Base-by-base conservation (phyloP, 2,888 invertebrate genomes). In the Ophonus ardosiacus region DNA sequence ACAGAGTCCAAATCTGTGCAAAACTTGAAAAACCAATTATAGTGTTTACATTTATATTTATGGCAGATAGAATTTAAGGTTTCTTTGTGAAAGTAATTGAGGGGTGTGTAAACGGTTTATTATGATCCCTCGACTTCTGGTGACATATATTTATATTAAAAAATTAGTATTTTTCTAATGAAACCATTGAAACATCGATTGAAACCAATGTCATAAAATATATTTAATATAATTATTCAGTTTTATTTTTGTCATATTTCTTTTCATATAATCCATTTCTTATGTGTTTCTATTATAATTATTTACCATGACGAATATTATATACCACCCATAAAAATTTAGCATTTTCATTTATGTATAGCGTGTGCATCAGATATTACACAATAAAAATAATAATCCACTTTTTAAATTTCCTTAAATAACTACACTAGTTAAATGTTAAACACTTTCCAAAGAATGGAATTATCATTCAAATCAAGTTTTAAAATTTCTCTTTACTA, bases 401-500 rank as follows among this genome's bases (percentile, higher is more conserved):
- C 13, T n/a, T 68, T 68, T 38, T 68, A n/a, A 68, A 68, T 68
- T 68, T 38, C 68, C 68, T 13, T 68, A 38, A 15, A 38, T 68
- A 68, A 68, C 68, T 38, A 68, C 31, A 38, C 24, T 24, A 63
- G 21, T 63, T 63, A 63, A 59, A 63, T 10, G 21, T 63, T 63
- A 63, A 59, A 63, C 18, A 63, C 38, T 68, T 68, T 68, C 68
- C 38, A 68, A 38, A 15, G 68, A 68, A 38, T 68, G n/a, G 68
- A 68, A 38, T 68, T 68, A 68, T 63, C 68, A 68, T n/a, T 15
- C n/a, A 68, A 68, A 38, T 15, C 38, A n/a, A 68, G 38, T 68
- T 40, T 38, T n/a, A 65, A 68, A 68, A 68, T 68, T 68, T 68
- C 68, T 68, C 68, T 68, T 68, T 38, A 68, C 68, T n/a, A 68